These are phyloP conservation scores for Keiferia lycopersicella DNA, from an alignment of 2,888 invertebrate species.

Conservation along the genomic window DNA sequence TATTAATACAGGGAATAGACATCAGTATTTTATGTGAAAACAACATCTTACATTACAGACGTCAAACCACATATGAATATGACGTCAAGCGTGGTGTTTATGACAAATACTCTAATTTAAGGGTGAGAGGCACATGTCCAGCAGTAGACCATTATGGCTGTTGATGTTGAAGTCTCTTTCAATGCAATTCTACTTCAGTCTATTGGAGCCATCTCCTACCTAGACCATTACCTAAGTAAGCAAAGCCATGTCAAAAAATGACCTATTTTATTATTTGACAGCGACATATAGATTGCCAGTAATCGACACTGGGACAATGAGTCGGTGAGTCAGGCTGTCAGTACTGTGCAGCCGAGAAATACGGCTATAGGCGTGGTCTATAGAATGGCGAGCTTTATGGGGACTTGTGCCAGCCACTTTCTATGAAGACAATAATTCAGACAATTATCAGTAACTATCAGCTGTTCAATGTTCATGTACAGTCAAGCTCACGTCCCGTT, in stretches of 20 bases:
- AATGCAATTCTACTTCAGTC: too few species aligned
- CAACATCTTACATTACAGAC: too few species aligned
- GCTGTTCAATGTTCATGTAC: background rate
- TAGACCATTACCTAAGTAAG: too few species aligned
- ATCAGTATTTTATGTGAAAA: too few species aligned
- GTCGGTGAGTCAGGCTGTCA: slow-evolving; percentile 31
- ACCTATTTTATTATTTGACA: background rate
- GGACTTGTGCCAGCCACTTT: background rate
- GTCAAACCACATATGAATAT: too few species aligned
- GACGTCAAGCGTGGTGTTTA: too few species aligned
- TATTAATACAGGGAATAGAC: too few species aligned
- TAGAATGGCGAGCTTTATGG: slow-evolving; percentile 9
- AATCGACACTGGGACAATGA: slow-evolving; percentile 27
- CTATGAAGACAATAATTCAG: slow-evolving; percentile 6
- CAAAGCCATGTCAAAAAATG: background rate
- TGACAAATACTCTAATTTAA: too few species aligned
- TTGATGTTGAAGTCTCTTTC: too few species aligned
- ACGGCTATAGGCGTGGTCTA: background rate
- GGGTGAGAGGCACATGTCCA: too few species aligned
- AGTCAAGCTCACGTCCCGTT: background rate
- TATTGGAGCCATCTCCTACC: background rate
- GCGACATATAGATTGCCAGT: background rate
- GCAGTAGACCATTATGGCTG: too few species aligned
- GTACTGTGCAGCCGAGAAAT: slow-evolving; percentile 23
- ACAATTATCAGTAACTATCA: slow-evolving; percentile 2